These are phyloP conservation scores for Xestia ashworthii DNA, from an alignment of 2,888 invertebrate species.

Conservation along the genomic window DNA sequence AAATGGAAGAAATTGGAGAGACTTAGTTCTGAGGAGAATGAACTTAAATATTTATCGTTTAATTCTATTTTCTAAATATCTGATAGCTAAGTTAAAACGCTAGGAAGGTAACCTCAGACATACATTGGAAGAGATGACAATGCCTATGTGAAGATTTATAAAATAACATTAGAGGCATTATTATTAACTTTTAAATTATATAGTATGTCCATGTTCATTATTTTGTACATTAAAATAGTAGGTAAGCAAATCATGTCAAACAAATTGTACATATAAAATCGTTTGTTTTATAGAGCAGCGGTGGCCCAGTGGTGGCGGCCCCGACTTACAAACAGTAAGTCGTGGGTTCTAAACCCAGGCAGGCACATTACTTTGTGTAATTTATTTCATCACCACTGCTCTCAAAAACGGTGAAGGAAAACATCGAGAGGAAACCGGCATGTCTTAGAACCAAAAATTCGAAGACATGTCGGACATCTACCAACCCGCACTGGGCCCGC, in stretches of 20 bases:
- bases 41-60: conserved; percentile 47
- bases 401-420: no score
- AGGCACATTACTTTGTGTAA: no score
- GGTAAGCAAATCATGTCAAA: conserved; percentile 9
- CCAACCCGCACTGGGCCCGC: no score
- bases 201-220: neutral
- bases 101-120: conserved; percentile 26
- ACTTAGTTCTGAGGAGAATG: conserved; percentile 35
- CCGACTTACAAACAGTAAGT: no score
- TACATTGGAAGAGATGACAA: conserved; percentile 14
- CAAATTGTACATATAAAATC: neutral
- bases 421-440: no score
- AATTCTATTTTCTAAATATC: conserved; percentile 35
- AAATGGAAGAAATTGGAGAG: conserved; percentile 52
- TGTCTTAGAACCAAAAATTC: no score
- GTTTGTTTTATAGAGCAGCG: no score
- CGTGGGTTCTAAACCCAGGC: no score
- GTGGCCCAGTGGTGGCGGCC: no score
- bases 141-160: neutral
- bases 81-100: conserved; percentile 29
- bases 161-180: neutral
- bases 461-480: no score
- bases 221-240: neutral
- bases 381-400: no score
- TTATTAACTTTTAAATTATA: neutral